Percentiles rank a stretch among this genome's conserved stretches.
phyloP scores from a whole-genome alignment of 2,113 vertebrate species.

The Dipodomys spectabilis region DNA sequence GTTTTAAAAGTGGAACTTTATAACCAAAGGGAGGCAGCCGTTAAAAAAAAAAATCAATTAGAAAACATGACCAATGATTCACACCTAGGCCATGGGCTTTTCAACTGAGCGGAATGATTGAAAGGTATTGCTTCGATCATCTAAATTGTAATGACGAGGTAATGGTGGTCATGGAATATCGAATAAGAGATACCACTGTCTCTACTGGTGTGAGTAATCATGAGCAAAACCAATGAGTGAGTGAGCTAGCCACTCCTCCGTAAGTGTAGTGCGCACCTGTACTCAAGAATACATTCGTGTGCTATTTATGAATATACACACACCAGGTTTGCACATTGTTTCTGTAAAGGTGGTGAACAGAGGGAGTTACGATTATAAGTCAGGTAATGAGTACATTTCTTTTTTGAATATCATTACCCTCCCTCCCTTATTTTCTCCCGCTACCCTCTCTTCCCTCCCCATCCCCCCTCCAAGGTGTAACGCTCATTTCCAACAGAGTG shows the following conservation, averaged over 20 bases:
- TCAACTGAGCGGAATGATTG: constrained; percentile 11
- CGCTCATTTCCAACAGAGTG: too few relatives aligned
- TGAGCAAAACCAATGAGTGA: neutral
- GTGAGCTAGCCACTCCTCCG: neutral
- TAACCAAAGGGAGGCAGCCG: constrained; percentile 7
- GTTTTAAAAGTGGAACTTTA: constrained; percentile 19
- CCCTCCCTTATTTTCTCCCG: too few relatives aligned
- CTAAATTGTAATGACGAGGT: constrained; percentile 38
- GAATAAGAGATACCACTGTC: neutral
- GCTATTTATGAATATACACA: neutral
- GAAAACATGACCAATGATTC: neutral
- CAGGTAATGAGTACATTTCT: too few relatives aligned
- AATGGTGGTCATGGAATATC: neutral
- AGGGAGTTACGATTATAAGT: too few relatives aligned
- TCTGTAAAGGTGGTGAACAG: neutral
- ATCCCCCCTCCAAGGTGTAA: too few relatives aligned
- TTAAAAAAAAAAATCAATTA: constrained; percentile 17
- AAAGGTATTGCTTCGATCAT: constrained; percentile 19
- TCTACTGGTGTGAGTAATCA: neutral
- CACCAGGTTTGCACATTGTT: neutral
- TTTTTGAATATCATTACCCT: too few relatives aligned
- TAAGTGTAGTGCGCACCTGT: neutral
- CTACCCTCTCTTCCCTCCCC: too few relatives aligned
- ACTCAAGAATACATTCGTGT: too few relatives aligned
- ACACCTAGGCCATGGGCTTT: neutral